Evolutionary conservation across 1,140 invertebrate species (phyloP), one percentile per base, ranked within the genome.

Genomic region (Dinoponera quadriceps): DNA sequence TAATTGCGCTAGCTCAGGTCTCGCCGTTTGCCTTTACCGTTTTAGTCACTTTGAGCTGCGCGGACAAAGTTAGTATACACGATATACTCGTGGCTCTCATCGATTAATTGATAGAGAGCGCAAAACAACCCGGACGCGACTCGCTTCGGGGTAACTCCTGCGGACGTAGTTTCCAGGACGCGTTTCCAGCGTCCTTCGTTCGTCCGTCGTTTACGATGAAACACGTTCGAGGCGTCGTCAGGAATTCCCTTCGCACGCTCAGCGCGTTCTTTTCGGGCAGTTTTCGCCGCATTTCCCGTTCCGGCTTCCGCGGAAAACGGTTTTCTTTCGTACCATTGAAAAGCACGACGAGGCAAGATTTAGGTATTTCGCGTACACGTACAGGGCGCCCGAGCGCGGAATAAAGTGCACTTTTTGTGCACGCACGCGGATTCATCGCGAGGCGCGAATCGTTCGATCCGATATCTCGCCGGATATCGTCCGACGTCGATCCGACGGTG

Each of bases 71-170:
- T 69, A 59, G 65, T n/a, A 80, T 29, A 44, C 48, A 38, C 66
- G 54, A 77, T 54, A 65, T 7, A 3, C 27, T n/a, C 16, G 44
- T 77, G 60, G 66, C 74, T 66, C 62, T 65, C 5, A 38, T 65
- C 62, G 66, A 77, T 62, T 77, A 77, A 77, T 77, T 77, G 48
- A 66, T 66, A 77, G n/a, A n/a, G n/a, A n/a, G 60, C 33, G n/a
- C n/a, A 69, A 80, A 69, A 80, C 71, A 44, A 38, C 18, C 20
- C 9, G 18, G 18, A 55, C 54, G 44, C 29, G n/a, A 33, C 29
- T 55, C 18, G 22, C 16, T 55, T 18, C n/a, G n/a, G 65, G 33
- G 29, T n/a, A 80, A 80, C 65, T 69, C 4, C 13, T 20, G 3
- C 20, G 0, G 51, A 38, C 18, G 9, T 29, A 57, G 9, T 44